Evolutionary conservation across 2,113 vertebrate genomes (phyloP).

Genomic region (Chamaea fasciata): DNA sequence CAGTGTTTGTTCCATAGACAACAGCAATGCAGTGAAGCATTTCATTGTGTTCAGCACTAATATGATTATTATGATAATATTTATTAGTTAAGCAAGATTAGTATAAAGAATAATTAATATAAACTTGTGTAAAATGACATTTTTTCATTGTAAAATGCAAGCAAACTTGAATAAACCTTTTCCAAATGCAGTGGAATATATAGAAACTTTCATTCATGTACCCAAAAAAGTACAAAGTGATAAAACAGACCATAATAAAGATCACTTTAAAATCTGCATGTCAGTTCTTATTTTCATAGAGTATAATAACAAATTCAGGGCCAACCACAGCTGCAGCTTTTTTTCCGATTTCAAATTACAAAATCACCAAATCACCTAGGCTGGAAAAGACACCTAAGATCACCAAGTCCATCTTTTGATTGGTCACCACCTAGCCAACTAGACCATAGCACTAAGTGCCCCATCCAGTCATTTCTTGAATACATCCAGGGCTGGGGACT

Average conservation of each 20-base stretch:
- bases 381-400: not conserved
- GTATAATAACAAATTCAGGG: not conserved
- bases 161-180: not conserved
- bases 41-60: not conserved
- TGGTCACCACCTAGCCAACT: not conserved
- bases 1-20: not conserved
- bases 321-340: not conserved
- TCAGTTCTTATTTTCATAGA: not conserved
- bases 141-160: not conserved
- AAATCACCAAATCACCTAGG: not conserved
- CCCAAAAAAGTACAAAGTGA: not conserved
- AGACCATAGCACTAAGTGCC: not conserved
- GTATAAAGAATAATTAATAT: not conserved
- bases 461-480: not conserved
- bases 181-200: not conserved
- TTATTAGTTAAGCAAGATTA: not conserved
- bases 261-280: not conserved
- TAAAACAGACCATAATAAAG: not conserved
- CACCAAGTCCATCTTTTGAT: not conserved
- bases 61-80: not conserved
- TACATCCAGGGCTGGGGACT: not conserved
- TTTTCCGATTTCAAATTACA: not conserved
- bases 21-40: not conserved
- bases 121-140: not conserved
- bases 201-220: not conserved